Conservation (phyloP, 2,113 vertebrate species). For the Vombatus ursinus region DNA sequence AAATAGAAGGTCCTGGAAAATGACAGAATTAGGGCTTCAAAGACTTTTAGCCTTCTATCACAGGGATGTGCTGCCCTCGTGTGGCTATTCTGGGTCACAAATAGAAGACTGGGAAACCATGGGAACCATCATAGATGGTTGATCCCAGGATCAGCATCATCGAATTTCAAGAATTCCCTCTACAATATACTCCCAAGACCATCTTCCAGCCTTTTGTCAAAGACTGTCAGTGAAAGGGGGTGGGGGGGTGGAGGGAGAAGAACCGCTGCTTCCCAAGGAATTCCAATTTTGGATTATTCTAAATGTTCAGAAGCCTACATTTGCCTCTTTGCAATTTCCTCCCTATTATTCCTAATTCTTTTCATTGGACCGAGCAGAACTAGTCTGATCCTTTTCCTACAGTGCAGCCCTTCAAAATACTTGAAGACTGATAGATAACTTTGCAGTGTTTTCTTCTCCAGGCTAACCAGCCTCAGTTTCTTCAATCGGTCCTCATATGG, state of each 20-base stretch:
- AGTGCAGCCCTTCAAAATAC: too few species aligned
- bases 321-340: background rate
- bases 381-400: too few species aligned
- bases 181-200: background rate
- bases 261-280: background rate
- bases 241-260: background rate
- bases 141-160: background rate
- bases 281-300: background rate
- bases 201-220: background rate
- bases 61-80: constrained; percentile 50
- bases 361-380: background rate
- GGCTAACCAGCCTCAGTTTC: background rate
- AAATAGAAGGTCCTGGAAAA: rapidly evolving
- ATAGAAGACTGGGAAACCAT: too few species aligned
- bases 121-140: background rate
- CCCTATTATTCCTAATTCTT: background rate
- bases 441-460: background rate
- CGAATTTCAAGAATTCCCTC: background rate
- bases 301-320: background rate
- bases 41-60: background rate
- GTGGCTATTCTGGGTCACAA: constrained; percentile 6
- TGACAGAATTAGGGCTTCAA: rapidly evolving
- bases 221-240: background rate
- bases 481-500: background rate
- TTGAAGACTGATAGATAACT: background rate